Percentiles rank a stretch among this genome's conserved stretches.
Evolutionary conservation across 2,797 vertebrate genomes (phyloP).

Genomic region (Typhlichthys eigenmanni): DNA sequence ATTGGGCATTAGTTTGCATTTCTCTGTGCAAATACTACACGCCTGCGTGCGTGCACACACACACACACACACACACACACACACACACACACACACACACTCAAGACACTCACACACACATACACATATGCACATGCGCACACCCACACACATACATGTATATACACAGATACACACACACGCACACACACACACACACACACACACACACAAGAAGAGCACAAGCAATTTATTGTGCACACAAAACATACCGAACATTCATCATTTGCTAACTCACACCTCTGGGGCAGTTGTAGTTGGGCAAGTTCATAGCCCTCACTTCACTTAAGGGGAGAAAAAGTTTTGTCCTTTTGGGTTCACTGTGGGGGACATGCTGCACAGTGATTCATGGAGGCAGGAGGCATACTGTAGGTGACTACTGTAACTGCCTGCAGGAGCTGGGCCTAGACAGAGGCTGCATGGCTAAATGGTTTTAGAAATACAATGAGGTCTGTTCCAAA

Average conservation of each 20-base stretch:
- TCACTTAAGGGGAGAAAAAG: constrained; percentile 20
- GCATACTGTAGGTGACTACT: constrained; percentile 41
- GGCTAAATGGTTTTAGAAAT: constrained; percentile 36
- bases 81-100: neutral
- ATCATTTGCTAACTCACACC: constrained; percentile 23
- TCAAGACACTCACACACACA: neutral
- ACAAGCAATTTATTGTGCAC: neutral
- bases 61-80: neutral
- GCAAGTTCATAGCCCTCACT: constrained; percentile 12
- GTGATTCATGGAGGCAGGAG: constrained; percentile 48
- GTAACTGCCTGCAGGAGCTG: constrained; percentile 31
- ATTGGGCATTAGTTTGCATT: neutral
- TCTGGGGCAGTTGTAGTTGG: too few species aligned
- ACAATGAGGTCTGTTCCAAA: constrained; percentile 13
- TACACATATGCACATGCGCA: neutral
- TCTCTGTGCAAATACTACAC: neutral
- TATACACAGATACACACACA: too few species aligned
- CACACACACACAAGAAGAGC: neutral
- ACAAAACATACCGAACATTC: constrained; percentile 14
- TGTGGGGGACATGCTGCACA: constrained; percentile 34
- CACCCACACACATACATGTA: constrained; percentile 11
- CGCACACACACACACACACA: constrained; percentile 8
- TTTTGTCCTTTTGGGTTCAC: constrained; percentile 29
- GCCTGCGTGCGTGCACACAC: neutral
- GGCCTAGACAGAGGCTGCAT: constrained; percentile 28